Evolutionary conservation across 92 coral and sea anemone genomes (phyloP), one percentile per base, ranked within the genome.

Genomic region (Pocillopora meandrina): DNA sequence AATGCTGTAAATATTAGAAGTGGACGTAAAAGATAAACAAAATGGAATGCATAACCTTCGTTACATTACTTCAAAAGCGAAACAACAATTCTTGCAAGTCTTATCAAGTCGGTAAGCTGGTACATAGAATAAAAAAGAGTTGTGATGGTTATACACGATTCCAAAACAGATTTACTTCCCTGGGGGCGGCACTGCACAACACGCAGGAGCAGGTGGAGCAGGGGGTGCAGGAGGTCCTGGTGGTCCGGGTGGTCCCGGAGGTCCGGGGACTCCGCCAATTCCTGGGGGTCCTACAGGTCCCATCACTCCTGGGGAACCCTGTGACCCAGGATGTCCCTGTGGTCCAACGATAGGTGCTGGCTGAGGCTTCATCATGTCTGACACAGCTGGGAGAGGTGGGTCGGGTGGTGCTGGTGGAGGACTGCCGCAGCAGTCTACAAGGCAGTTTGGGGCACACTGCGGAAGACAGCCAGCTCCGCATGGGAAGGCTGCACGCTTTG

Each of bases 401-500:
- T 75, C 42, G 3, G 87, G 87, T 20, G 75, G 75, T 56, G 87
- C 87, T 16, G 87, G 82, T 11, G 87, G 87, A 10, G 88, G 88
- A 69, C 82, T 84, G 14, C 82, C 82, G 70, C 88, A 84, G 35
- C 88, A 84, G 58, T 75, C 58, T 36, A 71, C 83, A 19, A 26
- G 1, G 23, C 88, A 84, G 1, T 36, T 52, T 1, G 97, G 97
- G 16, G 97, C 91, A 69, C 97, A 93, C 52, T 68, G 21, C 11
- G 91, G 78, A 15, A 61, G 64, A 57, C 97, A 93, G 16, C 15
- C 36, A 7, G 78, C 76, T 26, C 91, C 90, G 66, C 97, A 93
- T 1, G 97, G 95, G 71, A 80, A 84, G 47, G 97, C 93, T 1
- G 81, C 76, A 12, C 97, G 93, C 55, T 90, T 90, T 21, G 68